phyloP scores from a whole-genome alignment of 2,797 vertebrate species.

The Nannoperca australis region DNA sequence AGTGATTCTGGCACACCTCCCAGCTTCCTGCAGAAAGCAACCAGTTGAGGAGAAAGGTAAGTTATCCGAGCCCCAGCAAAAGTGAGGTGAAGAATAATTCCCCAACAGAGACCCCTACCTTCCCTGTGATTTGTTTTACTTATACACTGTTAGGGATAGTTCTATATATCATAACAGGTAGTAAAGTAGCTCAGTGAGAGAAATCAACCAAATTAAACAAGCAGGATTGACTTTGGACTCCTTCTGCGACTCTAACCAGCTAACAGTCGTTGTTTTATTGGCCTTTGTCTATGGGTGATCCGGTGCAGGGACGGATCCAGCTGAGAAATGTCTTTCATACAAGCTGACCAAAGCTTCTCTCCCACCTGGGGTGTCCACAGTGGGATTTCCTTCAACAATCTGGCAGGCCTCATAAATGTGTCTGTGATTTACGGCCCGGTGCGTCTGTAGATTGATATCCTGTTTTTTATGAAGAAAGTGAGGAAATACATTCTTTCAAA shows the following conservation, averaged over 20 bases:
- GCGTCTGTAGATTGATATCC: slow-evolving; percentile 41
- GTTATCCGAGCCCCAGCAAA: slow-evolving; percentile 49
- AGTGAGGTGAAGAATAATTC: slow-evolving; percentile 66
- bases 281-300: slow-evolving; percentile 48
- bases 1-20: slow-evolving; percentile 77
- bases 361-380: slow-evolving; percentile 40
- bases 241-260: slow-evolving; percentile 41
- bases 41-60: slow-evolving; percentile 51
- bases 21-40: slow-evolving; percentile 54
- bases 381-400: slow-evolving; percentile 63
- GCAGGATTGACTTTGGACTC: slow-evolving; percentile 52
- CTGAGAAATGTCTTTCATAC: slow-evolving; percentile 47
- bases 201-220: slow-evolving; percentile 70
- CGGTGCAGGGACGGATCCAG: slow-evolving; percentile 46
- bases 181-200: slow-evolving; percentile 66
- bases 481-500: slow-evolving; percentile 60
- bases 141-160: slow-evolving; percentile 55
- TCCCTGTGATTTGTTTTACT: slow-evolving; percentile 71
- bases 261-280: slow-evolving; percentile 52
- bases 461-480: slow-evolving; percentile 39
- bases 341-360: slow-evolving; percentile 51
- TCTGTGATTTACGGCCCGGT: slow-evolving; percentile 52
- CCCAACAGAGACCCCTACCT: slow-evolving; percentile 65
- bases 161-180: slow-evolving; percentile 76
- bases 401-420: slow-evolving; percentile 58